Base-by-base conservation (phyloP, 2,888 invertebrate genomes). In the Atrina japonica region DNA sequence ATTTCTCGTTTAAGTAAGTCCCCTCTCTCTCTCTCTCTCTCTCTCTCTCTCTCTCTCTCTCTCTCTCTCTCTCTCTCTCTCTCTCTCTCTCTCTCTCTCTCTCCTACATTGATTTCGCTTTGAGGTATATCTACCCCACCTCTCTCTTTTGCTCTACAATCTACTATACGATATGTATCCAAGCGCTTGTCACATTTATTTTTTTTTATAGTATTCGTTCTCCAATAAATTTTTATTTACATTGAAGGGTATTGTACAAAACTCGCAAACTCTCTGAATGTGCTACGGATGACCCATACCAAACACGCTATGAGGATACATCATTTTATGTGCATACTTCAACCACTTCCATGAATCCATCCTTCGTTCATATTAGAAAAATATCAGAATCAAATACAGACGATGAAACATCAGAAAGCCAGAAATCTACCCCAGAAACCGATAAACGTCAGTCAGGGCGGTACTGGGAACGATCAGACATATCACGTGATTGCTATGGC, bases 371-470 rank as follows among this genome's bases (percentile, higher is more conserved):
- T 47, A 61, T 61, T 49, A 27, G 61, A 6, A 61, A 61, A 47
- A 35, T 61, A 16, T 61, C 61, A 23, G 61, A 61, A 30, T 49
- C 49, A 16, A 61, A 61, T n/a, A 61, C 61, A 2, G 61, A 61
- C 14, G 52, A 52, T 16, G 52, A 52, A 7, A 5, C n/a, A 21
- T 18, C 47, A 21, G 59, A 59, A 18, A 61, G 49, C 11, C 43
- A 45, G 3, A 47, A n/a, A 6, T 49, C 61, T 9, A 49, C 61
- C 1, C 61, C 61, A 11, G 30, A 27, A 21, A 47, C 18, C 6
- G 21, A 29, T 1, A n/a, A 16, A n/a, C 47, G 49, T 29, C 9
- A 21, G 6, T 30, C 49, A 9, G 18, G 45, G 18, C 14, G 18
- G 35, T 35, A 40, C 0, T 23, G 21, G 41, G 40, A 18, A 23